Evolutionary conservation across 2,113 vertebrate species (phyloP).

Genomic region (Struthio camelus): DNA sequence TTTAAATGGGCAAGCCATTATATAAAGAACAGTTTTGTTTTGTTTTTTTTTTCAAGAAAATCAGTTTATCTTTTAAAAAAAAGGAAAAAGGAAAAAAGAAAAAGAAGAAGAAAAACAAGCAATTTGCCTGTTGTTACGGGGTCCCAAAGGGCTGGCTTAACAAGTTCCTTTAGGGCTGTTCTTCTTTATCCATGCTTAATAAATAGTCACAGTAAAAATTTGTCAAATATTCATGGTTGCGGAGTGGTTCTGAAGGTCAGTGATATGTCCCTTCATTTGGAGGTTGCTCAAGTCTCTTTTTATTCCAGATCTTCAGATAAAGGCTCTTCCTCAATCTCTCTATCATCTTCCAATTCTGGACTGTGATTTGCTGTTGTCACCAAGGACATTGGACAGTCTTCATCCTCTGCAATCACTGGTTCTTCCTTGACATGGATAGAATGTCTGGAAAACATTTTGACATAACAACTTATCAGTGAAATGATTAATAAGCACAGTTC

Average conservation of each 20-base stretch:
- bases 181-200: conserved; percentile 98
- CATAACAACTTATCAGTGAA: not conserved
- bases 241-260: conserved; percentile 93
- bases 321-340: conserved; percentile 99
- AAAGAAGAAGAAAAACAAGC: conserved; percentile 80
- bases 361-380: conserved; percentile 99
- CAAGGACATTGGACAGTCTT: conserved; percentile 98
- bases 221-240: conserved; percentile 88
- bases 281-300: conserved; percentile 82
- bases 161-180: conserved; percentile 94
- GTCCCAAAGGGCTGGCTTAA: conserved; percentile 92
- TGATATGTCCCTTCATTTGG: conserved; percentile 83
- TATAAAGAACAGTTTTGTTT: conserved; percentile 81
- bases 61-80: conserved; percentile 84
- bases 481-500: not conserved
- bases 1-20: conserved; percentile 86
- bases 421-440: conserved; percentile 98
- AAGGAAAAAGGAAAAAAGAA: conserved; percentile 74
- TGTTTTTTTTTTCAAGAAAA: conserved; percentile 79
- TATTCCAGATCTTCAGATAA: conserved; percentile 99
- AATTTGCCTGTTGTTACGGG: conserved; percentile 85
- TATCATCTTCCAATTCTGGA: conserved; percentile 97
- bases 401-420: conserved; percentile 96
- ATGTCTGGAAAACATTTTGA: conserved; percentile 82
- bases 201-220: conserved; percentile 99